phyloP scores from a whole-genome alignment of 2,888 invertebrate genomes.

The Heteromurus nitidus region DNA sequence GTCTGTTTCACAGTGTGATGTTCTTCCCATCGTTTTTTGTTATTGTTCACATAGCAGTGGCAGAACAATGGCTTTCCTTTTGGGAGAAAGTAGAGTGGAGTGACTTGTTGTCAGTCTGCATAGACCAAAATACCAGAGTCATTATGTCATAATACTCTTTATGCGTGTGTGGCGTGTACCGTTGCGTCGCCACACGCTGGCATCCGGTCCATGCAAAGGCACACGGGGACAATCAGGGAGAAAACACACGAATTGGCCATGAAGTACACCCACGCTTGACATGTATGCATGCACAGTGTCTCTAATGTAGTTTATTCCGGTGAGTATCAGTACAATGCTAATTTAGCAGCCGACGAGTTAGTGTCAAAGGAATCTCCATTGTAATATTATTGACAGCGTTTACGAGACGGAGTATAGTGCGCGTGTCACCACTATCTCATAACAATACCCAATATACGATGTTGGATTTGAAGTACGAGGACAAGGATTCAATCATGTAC shows the following conservation, averaged over 20 bases:
- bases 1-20: too few relatives aligned
- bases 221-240: background rate
- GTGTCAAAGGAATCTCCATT: background rate
- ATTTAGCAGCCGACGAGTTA: background rate
- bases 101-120: background rate
- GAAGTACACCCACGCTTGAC: slow-evolving; percentile 24
- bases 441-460: too few relatives aligned
- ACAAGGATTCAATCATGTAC: too few relatives aligned
- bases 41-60: too few relatives aligned
- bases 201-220: background rate
- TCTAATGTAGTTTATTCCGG: background rate
- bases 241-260: slow-evolving; percentile 13
- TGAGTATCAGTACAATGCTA: background rate
- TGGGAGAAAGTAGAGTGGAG: too few relatives aligned
- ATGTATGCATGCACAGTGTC: background rate
- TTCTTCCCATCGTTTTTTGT: too few relatives aligned
- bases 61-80: too few relatives aligned
- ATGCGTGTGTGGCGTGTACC: background rate
- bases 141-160: background rate
- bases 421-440: too few relatives aligned
- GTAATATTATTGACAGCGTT: background rate
- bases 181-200: background rate
- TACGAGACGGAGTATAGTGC: too few relatives aligned
- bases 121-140: background rate
- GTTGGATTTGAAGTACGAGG: too few relatives aligned